Evolutionary conservation across 2,113 vertebrate genomes (phyloP), one percentile per base, ranked within the genome.

Genomic region (Lepidothrix coronata): DNA sequence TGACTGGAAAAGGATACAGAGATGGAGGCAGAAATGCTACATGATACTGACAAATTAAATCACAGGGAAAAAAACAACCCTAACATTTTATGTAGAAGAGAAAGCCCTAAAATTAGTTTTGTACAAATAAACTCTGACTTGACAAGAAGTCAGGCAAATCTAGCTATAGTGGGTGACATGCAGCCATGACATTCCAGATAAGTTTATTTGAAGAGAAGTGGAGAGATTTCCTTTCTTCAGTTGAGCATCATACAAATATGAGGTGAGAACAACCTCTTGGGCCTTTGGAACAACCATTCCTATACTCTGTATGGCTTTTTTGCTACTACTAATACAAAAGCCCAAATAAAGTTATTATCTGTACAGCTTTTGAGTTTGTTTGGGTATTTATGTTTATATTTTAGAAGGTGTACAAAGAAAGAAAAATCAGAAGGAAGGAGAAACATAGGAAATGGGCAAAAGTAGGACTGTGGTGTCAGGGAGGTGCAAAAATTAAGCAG

Each of bases 11-110:
- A 66, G 65, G 57, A 70, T 78, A 66, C 10, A 72, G 71, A 77
- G 65, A 92, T 14, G 39, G 39, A 89, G 20, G 35, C 65, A 91
- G 79, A 88, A 91, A 93, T 31, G 24, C 72, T 80, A 37, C 46
- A 54, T 52, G 35, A 90, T 72, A 81, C 79, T 95, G 88, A 92
- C 86, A 95, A 94, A 94, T 73, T 65, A 81, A 84, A 95, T 91
- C 93, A 89, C 78, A 91, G 65, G 30, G 22, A 9, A 75, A 84
- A 91, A 93, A 85, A 1, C 16, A 70, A 54, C 33, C 8, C 43
- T 31, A 68, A 81, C 39, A 61, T 77, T 94, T 68, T 78, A 84
- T 5, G 2, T 27, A 57, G 49, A 62, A 83, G 73, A 91, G 63
- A 75, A 91, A 89, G n/a, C 28, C 16, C 70, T 75, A 76, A 94